Conservation (phyloP, 2,113 vertebrate species). For the Gasterosteus nipponicus region DNA sequence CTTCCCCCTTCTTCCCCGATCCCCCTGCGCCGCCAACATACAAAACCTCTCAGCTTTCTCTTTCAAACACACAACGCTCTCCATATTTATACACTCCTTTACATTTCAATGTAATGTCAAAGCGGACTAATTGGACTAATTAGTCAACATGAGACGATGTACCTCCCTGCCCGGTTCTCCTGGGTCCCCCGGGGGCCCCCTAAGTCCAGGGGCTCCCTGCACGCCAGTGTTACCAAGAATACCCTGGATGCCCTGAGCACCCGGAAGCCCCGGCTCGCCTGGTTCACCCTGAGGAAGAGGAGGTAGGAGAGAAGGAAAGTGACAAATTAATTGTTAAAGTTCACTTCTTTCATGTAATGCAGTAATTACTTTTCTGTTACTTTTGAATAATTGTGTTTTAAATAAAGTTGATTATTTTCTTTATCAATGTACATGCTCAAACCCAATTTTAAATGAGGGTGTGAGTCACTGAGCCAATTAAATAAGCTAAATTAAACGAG, state of each 20-base stretch:
- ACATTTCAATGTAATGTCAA: background rate
- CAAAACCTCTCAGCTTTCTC: background rate
- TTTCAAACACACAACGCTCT: background rate
- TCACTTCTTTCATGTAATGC: slow-evolving; percentile 28
- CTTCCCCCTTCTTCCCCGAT: slow-evolving; percentile 85
- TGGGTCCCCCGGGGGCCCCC: slow-evolving; percentile 78
- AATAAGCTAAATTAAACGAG: slow-evolving; percentile 58
- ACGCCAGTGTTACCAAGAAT: slow-evolving; percentile 84
- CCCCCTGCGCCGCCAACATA: slow-evolving; percentile 78
- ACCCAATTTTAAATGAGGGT: slow-evolving; percentile 46
- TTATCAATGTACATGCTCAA: slow-evolving; percentile 41
- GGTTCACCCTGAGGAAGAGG: slow-evolving; percentile 83
- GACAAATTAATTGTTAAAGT: slow-evolving; percentile 13
- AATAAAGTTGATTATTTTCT: slow-evolving; percentile 16
- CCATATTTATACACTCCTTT: background rate
- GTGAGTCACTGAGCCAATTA: slow-evolving; percentile 64
- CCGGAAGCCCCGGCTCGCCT: slow-evolving; percentile 83
- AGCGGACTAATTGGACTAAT: background rate
- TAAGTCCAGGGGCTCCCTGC: slow-evolving; percentile 82
- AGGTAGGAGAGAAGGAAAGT: background rate
- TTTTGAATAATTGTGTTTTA: slow-evolving; percentile 57
- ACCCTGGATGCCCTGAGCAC: slow-evolving; percentile 90
- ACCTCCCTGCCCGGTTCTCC: slow-evolving; percentile 85
- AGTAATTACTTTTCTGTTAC: slow-evolving; percentile 31
- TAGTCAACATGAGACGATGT: background rate